These are phyloP conservation scores for Ictalurus punctatus DNA, from an alignment of 2,113 vertebrate species.

Conservation along the genomic window DNA sequence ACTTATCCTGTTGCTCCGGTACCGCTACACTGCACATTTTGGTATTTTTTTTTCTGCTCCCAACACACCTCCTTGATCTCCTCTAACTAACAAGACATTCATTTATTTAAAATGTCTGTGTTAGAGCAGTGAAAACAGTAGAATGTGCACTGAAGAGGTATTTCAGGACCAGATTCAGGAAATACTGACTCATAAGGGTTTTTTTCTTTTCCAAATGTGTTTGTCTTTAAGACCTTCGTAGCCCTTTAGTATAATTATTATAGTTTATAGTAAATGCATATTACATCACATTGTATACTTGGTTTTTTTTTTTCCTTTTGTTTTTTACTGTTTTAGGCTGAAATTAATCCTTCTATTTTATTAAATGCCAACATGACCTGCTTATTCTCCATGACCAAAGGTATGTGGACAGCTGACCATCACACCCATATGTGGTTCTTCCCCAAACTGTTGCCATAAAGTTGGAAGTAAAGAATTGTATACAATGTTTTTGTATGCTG, in stretches of 20 bases:
- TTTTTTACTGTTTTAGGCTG: background rate
- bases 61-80: background rate
- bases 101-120: background rate
- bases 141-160: background rate
- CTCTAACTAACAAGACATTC: background rate
- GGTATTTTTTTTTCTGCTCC: background rate
- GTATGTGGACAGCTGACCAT: background rate
- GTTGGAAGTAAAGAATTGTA: background rate
- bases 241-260: background rate
- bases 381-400: background rate
- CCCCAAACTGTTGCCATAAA: background rate
- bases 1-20: background rate
- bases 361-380: background rate
- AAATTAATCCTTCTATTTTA: background rate
- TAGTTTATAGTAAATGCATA: background rate
- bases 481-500: background rate
- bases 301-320: background rate
- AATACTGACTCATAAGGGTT: slow-evolving; percentile 25
- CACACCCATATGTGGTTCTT: background rate
- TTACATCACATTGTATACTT: background rate
- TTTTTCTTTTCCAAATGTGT: background rate
- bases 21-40: background rate
- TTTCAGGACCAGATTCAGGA: slow-evolving; percentile 3
- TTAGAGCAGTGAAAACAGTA: background rate
- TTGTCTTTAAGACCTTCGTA: background rate